Conservation (phyloP, 2,888 invertebrate species). For the Argyresthia albistria region DNA sequence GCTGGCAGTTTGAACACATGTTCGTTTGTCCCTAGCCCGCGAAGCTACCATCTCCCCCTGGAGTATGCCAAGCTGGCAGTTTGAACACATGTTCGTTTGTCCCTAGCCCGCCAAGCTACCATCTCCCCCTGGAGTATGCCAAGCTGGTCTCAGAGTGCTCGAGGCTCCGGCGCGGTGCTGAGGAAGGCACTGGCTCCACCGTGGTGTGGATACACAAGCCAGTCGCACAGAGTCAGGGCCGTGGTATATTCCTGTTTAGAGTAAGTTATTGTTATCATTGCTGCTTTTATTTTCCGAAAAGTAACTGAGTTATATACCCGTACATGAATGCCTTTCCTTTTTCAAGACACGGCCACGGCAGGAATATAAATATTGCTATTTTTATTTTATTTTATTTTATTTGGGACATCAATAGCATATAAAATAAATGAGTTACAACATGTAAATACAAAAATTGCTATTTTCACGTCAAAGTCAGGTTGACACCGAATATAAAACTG, state of each 20-base stretch:
- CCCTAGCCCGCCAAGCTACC: conserved; percentile 82
- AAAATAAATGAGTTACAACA: too few species aligned
- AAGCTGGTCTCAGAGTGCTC: conserved; percentile 87
- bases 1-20: background rate
- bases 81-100: conserved; percentile 13
- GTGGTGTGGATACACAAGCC: conserved; percentile 92
- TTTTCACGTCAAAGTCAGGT: too few species aligned
- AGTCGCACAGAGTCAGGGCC: conserved; percentile 87
- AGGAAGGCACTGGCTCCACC: conserved; percentile 47
- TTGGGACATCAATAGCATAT: too few species aligned
- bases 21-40: conserved; percentile 71
- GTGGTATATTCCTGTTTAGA: conserved; percentile 86
- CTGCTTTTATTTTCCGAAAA: too few species aligned
- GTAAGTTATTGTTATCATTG: conserved; percentile 49
- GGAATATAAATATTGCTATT: too few species aligned
- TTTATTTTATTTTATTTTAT: too few species aligned
- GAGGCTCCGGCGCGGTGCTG: conserved; percentile 49
- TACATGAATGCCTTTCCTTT: too few species aligned
- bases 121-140: conserved; percentile 87
- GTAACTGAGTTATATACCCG: too few species aligned
- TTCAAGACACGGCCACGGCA: too few species aligned
- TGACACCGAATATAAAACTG: too few species aligned
- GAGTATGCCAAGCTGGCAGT: too few species aligned
- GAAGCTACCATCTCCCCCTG: conserved; percentile 85
- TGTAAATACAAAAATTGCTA: too few species aligned